Conservation (phyloP, 2,888 invertebrate genomes). For the Perizoma affinitatum region DNA sequence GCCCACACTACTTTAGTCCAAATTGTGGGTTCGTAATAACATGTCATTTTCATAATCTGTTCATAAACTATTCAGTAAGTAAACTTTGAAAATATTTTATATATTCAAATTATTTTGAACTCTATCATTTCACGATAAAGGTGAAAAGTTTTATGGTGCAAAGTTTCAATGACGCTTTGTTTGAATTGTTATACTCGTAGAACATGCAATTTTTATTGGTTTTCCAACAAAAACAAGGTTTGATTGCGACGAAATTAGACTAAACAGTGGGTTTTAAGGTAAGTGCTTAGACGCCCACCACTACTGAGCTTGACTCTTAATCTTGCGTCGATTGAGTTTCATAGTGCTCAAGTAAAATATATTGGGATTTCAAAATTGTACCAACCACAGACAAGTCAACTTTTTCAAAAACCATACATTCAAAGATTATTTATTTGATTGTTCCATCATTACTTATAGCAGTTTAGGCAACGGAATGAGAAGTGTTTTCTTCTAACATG, state of each 20-base stretch:
- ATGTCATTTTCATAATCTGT: conserved; percentile 22
- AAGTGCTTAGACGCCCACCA: not conserved
- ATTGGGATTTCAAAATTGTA: too few relatives aligned
- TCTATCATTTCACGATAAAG: not conserved
- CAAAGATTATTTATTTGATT: conserved; percentile 1
- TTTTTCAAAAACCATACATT: too few relatives aligned
- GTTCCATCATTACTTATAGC: conserved; percentile 26
- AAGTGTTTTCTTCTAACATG: conserved; percentile 32
- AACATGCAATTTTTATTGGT: conserved; percentile 20
- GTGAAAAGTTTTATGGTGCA: not conserved
- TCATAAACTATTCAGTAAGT: conserved; percentile 12
- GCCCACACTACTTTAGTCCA: conserved; percentile 2
- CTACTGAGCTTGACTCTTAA: too few relatives aligned
- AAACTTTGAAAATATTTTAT: not conserved
- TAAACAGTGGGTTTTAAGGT: not conserved
- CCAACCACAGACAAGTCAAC: too few relatives aligned
- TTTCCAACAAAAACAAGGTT: conserved; percentile 11
- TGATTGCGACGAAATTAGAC: not conserved
- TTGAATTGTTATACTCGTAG: conserved; percentile 8
- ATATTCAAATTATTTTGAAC: conserved; percentile 9
- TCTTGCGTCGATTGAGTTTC: too few relatives aligned
- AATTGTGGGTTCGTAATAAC: conserved; percentile 21
- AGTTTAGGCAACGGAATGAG: conserved; percentile 14
- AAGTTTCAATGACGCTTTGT: conserved; percentile 8
- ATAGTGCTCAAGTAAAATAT: too few relatives aligned